Conservation (phyloP, 2,797 vertebrate genomes). For the Gadopsis marmoratus region DNA sequence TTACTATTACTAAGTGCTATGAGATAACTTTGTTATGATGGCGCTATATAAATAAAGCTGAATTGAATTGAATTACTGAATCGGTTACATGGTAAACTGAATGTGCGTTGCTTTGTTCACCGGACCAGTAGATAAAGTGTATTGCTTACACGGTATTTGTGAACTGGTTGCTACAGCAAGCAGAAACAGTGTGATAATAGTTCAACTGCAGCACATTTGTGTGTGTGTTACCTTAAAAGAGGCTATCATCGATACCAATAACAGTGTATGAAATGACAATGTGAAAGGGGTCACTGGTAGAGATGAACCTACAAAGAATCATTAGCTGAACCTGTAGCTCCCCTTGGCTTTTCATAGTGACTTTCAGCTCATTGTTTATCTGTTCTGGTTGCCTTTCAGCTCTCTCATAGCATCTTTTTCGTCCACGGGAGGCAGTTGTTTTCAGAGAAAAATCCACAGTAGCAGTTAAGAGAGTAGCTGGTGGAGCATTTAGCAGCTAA, state of each 20-base stretch:
- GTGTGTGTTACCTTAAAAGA: neutral
- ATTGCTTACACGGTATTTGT: neutral
- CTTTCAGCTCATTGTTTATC: neutral
- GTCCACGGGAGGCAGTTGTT: neutral
- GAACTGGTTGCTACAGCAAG: constrained; percentile 6
- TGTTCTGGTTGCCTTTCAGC: neutral
- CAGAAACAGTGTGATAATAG: neutral
- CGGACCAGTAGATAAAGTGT: neutral
- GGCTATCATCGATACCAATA: neutral
- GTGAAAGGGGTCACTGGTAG: neutral
- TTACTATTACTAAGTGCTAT: too few species aligned
- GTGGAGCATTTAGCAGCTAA: neutral
- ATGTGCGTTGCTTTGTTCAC: neutral
- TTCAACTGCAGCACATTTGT: neutral
- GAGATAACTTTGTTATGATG: too few species aligned
- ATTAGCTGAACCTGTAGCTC: neutral
- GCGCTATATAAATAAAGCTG: too few species aligned
- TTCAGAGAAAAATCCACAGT: neutral
- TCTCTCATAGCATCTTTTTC: neutral
- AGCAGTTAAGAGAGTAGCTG: neutral
- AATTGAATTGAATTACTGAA: neutral
- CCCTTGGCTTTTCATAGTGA: neutral
- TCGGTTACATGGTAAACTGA: neutral
- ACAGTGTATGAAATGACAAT: neutral
- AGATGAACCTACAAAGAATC: neutral